Conservation (phyloP, 2,888 invertebrate genomes). For the Cataglyphis albicans region DNA sequence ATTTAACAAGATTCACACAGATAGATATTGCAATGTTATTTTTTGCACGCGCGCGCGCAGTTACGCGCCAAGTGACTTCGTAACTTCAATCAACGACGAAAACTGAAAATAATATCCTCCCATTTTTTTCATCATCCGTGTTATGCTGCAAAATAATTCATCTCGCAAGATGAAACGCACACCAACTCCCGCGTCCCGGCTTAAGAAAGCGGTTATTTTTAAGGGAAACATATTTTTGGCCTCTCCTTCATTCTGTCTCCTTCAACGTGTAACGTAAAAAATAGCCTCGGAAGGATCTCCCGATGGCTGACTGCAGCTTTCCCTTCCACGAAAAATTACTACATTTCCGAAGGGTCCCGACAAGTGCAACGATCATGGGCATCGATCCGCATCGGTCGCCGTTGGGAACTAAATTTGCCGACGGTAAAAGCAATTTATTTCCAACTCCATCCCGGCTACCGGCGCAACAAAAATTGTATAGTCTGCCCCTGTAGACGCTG, state of each 20-base stretch:
- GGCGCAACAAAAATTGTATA: slow-evolving; percentile 38
- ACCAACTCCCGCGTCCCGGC: background rate
- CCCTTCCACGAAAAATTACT: slow-evolving; percentile 53
- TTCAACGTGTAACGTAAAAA: slow-evolving; percentile 34
- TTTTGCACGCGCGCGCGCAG: background rate
- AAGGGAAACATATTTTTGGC: slow-evolving; percentile 32
- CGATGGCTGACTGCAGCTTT: slow-evolving; percentile 31
- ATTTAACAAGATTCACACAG: slow-evolving; percentile 43
- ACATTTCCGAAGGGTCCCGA: slow-evolving; percentile 47
- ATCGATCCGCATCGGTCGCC: slow-evolving; percentile 56
- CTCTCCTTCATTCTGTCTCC: slow-evolving; percentile 16
- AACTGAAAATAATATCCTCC: background rate
- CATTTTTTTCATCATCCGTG: background rate
- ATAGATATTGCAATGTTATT: slow-evolving; percentile 22
- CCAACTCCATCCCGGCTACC: slow-evolving; percentile 11
- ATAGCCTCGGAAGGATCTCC: slow-evolving; percentile 9
- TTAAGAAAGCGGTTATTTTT: slow-evolving; percentile 33
- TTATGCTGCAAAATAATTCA: slow-evolving; percentile 15
- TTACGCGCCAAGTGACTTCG: background rate
- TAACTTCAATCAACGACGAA: slow-evolving; percentile 1
- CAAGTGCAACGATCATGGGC: slow-evolving; percentile 62
- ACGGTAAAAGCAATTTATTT: slow-evolving; percentile 45
- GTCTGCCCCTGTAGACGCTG: slow-evolving; percentile 14
- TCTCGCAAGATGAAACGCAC: slow-evolving; percentile 17
- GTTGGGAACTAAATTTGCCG: slow-evolving; percentile 63